Percentiles rank a stretch among this genome's conserved stretches.
phyloP scores from a whole-genome alignment of 1,140 invertebrate species.

The Papilio xuthus region DNA sequence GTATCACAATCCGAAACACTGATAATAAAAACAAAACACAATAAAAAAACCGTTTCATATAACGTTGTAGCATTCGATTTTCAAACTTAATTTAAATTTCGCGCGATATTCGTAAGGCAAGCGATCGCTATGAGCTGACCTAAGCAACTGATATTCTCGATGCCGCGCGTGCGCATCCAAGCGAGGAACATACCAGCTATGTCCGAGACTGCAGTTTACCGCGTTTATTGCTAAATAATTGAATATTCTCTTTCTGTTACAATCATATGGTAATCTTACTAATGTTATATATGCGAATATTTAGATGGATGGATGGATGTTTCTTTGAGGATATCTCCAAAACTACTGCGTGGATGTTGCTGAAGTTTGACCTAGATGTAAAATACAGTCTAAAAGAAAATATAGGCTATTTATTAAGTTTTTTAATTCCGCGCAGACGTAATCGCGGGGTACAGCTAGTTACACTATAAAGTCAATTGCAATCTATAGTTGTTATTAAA shows the following conservation, averaged over 20 bases:
- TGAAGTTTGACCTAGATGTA: too few relatives aligned
- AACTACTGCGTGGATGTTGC: too few relatives aligned
- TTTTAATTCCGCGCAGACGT: too few relatives aligned
- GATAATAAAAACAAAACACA: not conserved
- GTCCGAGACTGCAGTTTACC: not conserved
- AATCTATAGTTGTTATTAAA: too few relatives aligned
- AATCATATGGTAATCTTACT: not conserved
- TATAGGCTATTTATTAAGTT: too few relatives aligned
- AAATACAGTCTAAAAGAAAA: too few relatives aligned
- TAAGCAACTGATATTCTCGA: conserved; percentile 4
- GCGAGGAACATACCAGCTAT: not conserved
- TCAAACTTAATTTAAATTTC: not conserved
- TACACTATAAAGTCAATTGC: too few relatives aligned
- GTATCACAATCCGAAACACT: not conserved
- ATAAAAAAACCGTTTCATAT: not conserved
- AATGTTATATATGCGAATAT: not conserved
- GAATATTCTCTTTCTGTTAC: not conserved
- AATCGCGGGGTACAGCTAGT: too few relatives aligned
- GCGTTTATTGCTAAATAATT: not conserved
- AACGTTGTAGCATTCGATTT: not conserved
- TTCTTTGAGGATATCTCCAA: too few relatives aligned
- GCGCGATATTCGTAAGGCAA: not conserved
- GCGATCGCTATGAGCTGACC: not conserved
- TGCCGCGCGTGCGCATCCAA: conserved; percentile 8
- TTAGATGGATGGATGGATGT: too few relatives aligned